phyloP scores from a whole-genome alignment of 2,113 vertebrate genomes.

The Tyto alba region DNA sequence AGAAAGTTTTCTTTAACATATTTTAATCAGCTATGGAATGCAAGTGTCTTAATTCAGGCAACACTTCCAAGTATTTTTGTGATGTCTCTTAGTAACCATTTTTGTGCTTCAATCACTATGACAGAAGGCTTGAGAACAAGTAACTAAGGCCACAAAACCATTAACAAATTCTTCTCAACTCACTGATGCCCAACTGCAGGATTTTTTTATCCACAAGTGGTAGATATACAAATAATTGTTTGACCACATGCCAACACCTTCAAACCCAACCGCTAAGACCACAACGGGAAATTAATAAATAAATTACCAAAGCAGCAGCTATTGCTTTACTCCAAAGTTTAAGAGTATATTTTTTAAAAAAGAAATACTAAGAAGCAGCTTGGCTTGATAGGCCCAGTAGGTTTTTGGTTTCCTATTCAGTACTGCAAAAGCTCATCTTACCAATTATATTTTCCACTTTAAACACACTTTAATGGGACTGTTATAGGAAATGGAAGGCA shows the following conservation, averaged over 20 bases:
- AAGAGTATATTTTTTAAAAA: not conserved
- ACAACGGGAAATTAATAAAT: not conserved
- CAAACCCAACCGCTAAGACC: not conserved
- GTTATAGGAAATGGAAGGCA: not conserved
- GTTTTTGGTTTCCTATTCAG: not conserved
- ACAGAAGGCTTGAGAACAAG: not conserved
- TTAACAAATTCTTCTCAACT: not conserved
- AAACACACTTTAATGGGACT: not conserved
- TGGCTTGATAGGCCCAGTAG: not conserved
- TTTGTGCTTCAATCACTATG: not conserved
- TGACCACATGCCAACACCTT: not conserved
- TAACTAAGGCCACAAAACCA: not conserved
- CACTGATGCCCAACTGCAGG: not conserved
- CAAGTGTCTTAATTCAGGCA: not conserved
- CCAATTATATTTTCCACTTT: not conserved
- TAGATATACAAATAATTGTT: not conserved
- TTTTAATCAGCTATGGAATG: not conserved
- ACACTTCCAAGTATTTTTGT: not conserved
- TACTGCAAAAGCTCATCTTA: not conserved
- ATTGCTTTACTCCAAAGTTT: not conserved
- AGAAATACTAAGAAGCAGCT: not conserved
- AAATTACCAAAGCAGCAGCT: not conserved
- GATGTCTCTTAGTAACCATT: not conserved
- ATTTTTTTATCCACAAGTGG: not conserved
- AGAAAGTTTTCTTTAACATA: not conserved